Percentiles rank a stretch among this genome's conserved stretches.
Evolutionary conservation across 2,888 invertebrate species (phyloP).

Genomic region (Mythimna pallens): DNA sequence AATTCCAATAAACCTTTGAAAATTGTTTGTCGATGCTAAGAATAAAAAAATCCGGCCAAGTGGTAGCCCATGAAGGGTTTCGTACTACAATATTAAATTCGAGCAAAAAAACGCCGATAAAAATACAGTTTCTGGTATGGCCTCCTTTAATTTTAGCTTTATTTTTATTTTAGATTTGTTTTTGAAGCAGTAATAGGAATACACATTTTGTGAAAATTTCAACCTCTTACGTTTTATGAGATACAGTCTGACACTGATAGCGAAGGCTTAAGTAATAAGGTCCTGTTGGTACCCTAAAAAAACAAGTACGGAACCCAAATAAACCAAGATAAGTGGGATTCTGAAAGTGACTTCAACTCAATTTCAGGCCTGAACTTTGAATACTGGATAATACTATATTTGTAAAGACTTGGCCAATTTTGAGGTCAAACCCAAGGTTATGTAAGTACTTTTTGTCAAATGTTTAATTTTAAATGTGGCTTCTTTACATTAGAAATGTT

Average conservation of each 20-base stretch:
- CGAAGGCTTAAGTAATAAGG: no score
- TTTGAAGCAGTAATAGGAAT: no score
- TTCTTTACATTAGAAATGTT: background rate
- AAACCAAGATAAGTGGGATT: background rate
- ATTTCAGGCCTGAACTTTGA: constrained; percentile 19
- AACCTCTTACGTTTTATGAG: no score
- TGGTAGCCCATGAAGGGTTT: no score
- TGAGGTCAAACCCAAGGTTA: background rate
- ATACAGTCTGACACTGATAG: no score
- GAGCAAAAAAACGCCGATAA: no score
- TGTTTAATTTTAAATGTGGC: background rate
- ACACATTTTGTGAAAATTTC: no score
- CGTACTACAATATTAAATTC: no score
- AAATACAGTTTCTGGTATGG: no score
- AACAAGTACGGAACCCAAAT: background rate
- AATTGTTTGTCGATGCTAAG: background rate
- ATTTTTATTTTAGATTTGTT: no score
- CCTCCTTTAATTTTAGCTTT: no score
- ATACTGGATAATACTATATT: constrained; percentile 18
- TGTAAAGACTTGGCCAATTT: constrained; percentile 16
- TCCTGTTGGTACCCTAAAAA: no score
- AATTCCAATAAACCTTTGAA: background rate
- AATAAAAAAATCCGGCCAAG: background rate
- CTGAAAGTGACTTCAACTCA: constrained; percentile 7
- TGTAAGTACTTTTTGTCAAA: background rate